These are phyloP conservation scores for Pristionchus arcanus DNA, from an alignment of 2,888 invertebrate genomes.

Conservation along the genomic window DNA sequence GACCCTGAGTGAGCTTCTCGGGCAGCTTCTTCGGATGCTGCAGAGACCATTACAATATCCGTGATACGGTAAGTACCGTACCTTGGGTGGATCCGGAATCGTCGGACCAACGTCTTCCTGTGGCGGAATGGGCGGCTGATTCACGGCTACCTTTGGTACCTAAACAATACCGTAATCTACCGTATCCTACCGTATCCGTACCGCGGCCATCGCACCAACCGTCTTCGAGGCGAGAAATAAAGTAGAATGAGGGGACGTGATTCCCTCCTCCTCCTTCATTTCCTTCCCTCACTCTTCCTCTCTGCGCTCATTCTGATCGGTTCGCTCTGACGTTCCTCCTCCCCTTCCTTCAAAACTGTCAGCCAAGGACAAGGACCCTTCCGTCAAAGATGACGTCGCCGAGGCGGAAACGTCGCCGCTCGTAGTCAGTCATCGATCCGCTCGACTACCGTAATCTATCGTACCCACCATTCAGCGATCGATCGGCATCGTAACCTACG, in stretches of 20 bases:
- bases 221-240: no score
- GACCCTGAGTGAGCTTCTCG: slow-evolving; percentile 19
- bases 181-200: no score
- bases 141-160: no score
- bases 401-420: background rate
- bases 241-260: no score
- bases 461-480: background rate
- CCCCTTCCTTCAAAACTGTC: slow-evolving; percentile 21
- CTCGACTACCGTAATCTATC: background rate
- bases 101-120: background rate
- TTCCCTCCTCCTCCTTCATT: background rate
- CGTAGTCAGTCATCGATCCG: background rate
- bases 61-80: no score
- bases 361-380: background rate
- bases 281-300: background rate
- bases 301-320: background rate
- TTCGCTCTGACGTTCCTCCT: background rate
- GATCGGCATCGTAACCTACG: slow-evolving; percentile 28
- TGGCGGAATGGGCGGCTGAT: no score
- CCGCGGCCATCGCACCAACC: no score
- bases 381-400: background rate
- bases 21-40: background rate
- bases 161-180: no score
- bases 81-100: background rate
- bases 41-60: background rate